phyloP scores from a whole-genome alignment of 2,888 invertebrate genomes.

The Melipona bicolor region DNA sequence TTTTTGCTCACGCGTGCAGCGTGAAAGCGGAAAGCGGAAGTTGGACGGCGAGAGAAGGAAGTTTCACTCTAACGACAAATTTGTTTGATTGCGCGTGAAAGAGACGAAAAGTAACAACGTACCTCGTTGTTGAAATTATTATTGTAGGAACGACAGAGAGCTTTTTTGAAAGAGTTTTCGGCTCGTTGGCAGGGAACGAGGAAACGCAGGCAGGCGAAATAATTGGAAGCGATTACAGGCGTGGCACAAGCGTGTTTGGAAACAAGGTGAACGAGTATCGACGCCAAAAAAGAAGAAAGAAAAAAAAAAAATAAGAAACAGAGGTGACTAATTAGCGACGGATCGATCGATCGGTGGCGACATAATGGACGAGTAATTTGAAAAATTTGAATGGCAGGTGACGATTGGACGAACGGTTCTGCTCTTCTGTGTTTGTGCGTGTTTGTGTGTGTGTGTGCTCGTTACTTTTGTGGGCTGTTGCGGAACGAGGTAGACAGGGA shows the following conservation, averaged over 20 bases:
- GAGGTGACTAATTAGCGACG: neutral
- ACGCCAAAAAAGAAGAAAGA: neutral
- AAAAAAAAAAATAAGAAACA: neutral
- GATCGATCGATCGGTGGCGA: neutral
- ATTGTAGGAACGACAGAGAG: neutral
- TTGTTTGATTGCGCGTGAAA: neutral
- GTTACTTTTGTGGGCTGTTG: slow-evolving; percentile 26
- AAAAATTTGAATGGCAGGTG: slow-evolving; percentile 53
- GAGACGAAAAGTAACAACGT: neutral
- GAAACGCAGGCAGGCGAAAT: neutral
- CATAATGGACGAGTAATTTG: neutral
- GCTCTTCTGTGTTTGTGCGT: neutral
- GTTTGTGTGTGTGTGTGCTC: neutral
- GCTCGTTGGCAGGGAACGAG: neutral
- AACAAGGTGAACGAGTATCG: neutral
- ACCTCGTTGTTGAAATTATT: no score
- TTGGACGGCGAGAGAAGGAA: neutral
- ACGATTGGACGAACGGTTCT: slow-evolving; percentile 27
- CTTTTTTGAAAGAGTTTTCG: neutral
- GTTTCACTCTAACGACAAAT: neutral
- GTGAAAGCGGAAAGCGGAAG: slow-evolving; percentile 25
- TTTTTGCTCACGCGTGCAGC: neutral
- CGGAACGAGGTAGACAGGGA: neutral
- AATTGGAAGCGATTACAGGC: neutral
- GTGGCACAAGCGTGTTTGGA: neutral